These are phyloP conservation scores for Panonychus citri DNA, from an alignment of 1,140 invertebrate species.

Conservation along the genomic window DNA sequence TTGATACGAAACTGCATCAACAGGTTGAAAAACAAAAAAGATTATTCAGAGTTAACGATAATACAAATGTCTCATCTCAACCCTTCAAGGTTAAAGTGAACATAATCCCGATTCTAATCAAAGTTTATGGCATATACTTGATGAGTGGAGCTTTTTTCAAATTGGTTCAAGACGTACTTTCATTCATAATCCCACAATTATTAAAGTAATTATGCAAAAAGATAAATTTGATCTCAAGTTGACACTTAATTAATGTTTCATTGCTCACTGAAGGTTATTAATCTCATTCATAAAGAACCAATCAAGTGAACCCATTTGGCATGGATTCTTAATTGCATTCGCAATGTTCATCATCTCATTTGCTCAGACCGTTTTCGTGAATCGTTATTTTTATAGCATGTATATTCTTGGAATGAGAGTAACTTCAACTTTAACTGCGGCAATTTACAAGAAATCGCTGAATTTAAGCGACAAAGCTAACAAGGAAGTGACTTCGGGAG, in stretches of 20 bases:
- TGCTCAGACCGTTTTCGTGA: slow-evolving; percentile 45
- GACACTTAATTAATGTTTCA: not conserved
- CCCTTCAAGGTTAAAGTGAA: not conserved
- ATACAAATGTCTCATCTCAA: not conserved
- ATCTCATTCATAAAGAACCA: slow-evolving; percentile 34
- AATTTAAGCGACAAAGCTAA: slow-evolving; percentile 21
- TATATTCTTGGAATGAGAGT: slow-evolving; percentile 27
- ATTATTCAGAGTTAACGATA: not conserved
- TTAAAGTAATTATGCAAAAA: not conserved
- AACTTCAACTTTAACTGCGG: slow-evolving; percentile 20
- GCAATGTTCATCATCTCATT: slow-evolving; percentile 18
- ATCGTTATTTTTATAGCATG: slow-evolving; percentile 76
- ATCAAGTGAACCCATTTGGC: slow-evolving; percentile 43
- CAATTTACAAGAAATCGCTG: slow-evolving; percentile 24
- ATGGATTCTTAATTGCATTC: slow-evolving; percentile 57
- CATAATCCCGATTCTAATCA: slow-evolving; percentile 22
- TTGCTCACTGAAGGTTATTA: slow-evolving; percentile 8
- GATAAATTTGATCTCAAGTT: too few species aligned
- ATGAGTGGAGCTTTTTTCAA: not conserved
- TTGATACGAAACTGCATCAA: too few species aligned
- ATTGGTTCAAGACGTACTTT: not conserved
- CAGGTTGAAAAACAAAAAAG: not conserved
- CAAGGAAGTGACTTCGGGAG: slow-evolving; percentile 30
- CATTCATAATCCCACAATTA: not conserved
- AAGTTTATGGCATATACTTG: slow-evolving; percentile 37